Percentiles rank a stretch among this genome's conserved stretches.
These are phyloP conservation scores for Chamaea fasciata DNA, from an alignment of 2,113 vertebrate species.

Conservation along the genomic window DNA sequence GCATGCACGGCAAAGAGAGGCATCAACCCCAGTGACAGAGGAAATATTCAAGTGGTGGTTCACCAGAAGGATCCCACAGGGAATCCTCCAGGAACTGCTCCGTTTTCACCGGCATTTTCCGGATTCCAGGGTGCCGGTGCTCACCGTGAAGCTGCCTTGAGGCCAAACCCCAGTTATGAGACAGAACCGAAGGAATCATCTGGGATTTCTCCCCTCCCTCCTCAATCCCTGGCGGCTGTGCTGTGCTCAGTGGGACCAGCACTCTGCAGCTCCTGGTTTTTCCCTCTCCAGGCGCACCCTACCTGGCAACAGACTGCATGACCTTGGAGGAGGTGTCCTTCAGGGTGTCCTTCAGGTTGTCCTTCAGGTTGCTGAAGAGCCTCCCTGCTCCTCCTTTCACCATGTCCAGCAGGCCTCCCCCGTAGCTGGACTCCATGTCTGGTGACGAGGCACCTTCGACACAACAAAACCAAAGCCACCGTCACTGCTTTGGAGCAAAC, in stretches of 20 bases:
- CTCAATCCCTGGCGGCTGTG: background rate
- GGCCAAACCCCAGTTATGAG: background rate
- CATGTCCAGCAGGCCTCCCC: conserved; percentile 94
- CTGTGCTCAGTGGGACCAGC: background rate
- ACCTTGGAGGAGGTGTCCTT: conserved; percentile 98
- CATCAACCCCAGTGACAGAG: background rate
- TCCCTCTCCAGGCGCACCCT: background rate
- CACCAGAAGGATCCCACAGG: background rate
- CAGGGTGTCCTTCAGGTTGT: conserved; percentile 97
- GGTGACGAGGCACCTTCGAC: conserved; percentile 75
- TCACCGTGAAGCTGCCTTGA: background rate
- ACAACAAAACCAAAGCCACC: background rate
- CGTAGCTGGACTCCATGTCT: conserved; percentile 93
- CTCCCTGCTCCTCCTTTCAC: conserved; percentile 96
- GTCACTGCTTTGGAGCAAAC: background rate
- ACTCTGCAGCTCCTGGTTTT: background rate
- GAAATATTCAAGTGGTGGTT: background rate
- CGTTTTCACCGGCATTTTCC: background rate
- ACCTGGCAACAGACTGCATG: conserved; percentile 97
- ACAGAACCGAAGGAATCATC: background rate
- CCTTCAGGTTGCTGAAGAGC: conserved; percentile 98
- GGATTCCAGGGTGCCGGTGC: background rate
- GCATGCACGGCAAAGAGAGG: background rate
- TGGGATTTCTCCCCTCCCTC: background rate
- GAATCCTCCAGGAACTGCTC: background rate